These are phyloP conservation scores for Allophyes oxyacanthae DNA, from an alignment of 2,888 invertebrate genomes.

Conservation along the genomic window DNA sequence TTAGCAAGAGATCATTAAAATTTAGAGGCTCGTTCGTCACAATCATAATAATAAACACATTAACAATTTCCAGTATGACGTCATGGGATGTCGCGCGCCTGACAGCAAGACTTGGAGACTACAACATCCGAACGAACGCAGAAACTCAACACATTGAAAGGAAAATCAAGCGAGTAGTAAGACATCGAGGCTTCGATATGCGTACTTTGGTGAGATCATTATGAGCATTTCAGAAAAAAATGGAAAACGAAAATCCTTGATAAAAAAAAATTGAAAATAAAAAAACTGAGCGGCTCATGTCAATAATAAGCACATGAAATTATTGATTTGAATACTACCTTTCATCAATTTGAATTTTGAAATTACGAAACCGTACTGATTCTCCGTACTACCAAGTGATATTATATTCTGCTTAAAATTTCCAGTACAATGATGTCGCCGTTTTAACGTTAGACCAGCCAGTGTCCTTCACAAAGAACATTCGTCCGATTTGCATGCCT, in stretches of 20 bases:
- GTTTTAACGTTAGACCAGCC: slow-evolving; percentile 94
- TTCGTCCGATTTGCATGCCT: slow-evolving; percentile 95
- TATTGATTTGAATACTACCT: too few relatives aligned
- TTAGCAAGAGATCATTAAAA: too few relatives aligned
- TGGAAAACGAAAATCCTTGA: too few relatives aligned
- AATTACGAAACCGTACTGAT: too few relatives aligned
- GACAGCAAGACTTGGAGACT: slow-evolving; percentile 94
- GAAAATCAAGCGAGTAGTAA: slow-evolving; percentile 94
- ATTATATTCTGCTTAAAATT: slow-evolving; percentile 38
- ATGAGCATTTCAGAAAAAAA: too few relatives aligned
- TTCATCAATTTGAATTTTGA: too few relatives aligned
- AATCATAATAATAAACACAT: too few relatives aligned
- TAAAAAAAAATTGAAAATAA: too few relatives aligned
- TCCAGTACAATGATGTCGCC: slow-evolving; percentile 95
- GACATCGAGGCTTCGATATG: slow-evolving; percentile 95
- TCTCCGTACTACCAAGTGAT: too few relatives aligned
- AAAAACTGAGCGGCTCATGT: too few relatives aligned
- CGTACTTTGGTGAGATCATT: slow-evolving; percentile 91
- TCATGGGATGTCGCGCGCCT: slow-evolving; percentile 96
- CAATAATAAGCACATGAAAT: too few relatives aligned
- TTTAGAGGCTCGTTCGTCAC: too few relatives aligned
- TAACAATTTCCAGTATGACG: slow-evolving; percentile 91
- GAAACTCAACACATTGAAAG: slow-evolving; percentile 94
- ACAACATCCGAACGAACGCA: slow-evolving; percentile 93
- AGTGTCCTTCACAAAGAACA: slow-evolving; percentile 91